Base-by-base conservation (phyloP, 1,140 invertebrate genomes). In the Neodiprion virginianus region DNA sequence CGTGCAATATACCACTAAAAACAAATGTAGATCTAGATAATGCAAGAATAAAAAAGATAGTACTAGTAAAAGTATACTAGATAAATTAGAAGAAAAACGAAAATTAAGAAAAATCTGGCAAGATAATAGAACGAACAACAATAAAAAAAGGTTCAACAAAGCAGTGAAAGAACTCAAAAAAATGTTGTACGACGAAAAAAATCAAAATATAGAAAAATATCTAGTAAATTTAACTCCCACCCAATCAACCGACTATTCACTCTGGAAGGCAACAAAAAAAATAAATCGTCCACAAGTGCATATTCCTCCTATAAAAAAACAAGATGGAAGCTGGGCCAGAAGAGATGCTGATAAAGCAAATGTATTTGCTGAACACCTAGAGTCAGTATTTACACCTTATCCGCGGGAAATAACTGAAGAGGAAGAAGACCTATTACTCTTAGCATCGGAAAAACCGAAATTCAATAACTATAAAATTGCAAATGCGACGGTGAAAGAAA, bases 191-290 rank as follows among this genome's bases (percentile, higher is more conserved):
- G 21, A 70, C 7, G 48, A 67, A 48, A 73, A 48, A 40, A 70
- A 73, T 48, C 17, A 28, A 69, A n/a, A 17, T 7, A 28, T 73
- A n/a, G 17, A 49, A 68, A 23, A 73, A 7, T 73, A 73, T 17
- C 47, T 73, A 9, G 14, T 17, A 7, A 28, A 74, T 2, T n/a
- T 79, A 17, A 68, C 75, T 40, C 12, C 21, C 1, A 74, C 71
- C 14, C 67, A 28, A 71, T 11, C 48, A 67, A 61, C 70, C 0
- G 75, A 77, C 11, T 80, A 79, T 40, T 80, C 79, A 1, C 47
- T 81, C 7, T 79, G 74, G 73, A 82, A 77, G 69, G 77, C 75
- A 9, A 79, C 77, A 0, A 78, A 71, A 68, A 50, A 17, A 67
- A 7, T 77, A 2, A 79, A 79, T 47, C 49, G 21, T 50, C 61